A percentile compares a stretch with the other conserved stretches of the same genome.
These are phyloP conservation scores for Hyles lineata DNA, from an alignment of 2,888 invertebrate species.

Conservation along the genomic window DNA sequence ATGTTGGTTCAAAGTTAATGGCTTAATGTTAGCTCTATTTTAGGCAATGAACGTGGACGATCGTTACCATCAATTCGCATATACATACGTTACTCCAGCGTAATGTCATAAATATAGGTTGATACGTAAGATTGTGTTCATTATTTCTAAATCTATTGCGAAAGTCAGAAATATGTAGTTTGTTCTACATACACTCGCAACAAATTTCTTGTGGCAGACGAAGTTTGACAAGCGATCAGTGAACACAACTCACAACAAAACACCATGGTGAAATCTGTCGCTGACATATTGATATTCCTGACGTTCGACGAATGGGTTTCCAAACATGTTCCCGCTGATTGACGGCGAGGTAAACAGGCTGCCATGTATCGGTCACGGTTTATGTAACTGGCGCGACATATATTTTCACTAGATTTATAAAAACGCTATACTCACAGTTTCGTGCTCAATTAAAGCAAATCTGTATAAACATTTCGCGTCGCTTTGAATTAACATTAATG, in stretches of 20 bases:
- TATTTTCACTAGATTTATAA: background rate
- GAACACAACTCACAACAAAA: conserved; percentile 32
- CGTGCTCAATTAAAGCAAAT: background rate
- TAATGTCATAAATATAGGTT: too few relatives aligned
- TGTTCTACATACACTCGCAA: background rate
- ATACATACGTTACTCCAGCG: too few relatives aligned
- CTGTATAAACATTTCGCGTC: background rate
- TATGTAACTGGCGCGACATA: conserved; percentile 22
- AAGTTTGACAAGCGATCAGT: background rate
- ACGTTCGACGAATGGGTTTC: conserved; percentile 32
- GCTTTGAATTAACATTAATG: background rate
- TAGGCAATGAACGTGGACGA: too few relatives aligned
- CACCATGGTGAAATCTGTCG: conserved; percentile 34
- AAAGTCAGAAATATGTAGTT: background rate
- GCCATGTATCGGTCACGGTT: conserved; percentile 21
- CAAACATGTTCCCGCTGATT: conserved; percentile 46
- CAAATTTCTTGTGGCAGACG: background rate
- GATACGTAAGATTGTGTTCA: too few relatives aligned
- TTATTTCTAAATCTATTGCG: background rate
- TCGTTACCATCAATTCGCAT: too few relatives aligned
- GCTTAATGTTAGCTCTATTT: too few relatives aligned
- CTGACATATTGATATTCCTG: conserved; percentile 40
- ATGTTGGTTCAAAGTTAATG: too few relatives aligned
- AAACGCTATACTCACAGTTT: background rate
- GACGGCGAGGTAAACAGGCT: conserved; percentile 45